Evolutionary conservation across 2,888 invertebrate species (phyloP).

Genomic region (Hetaerina titia): DNA sequence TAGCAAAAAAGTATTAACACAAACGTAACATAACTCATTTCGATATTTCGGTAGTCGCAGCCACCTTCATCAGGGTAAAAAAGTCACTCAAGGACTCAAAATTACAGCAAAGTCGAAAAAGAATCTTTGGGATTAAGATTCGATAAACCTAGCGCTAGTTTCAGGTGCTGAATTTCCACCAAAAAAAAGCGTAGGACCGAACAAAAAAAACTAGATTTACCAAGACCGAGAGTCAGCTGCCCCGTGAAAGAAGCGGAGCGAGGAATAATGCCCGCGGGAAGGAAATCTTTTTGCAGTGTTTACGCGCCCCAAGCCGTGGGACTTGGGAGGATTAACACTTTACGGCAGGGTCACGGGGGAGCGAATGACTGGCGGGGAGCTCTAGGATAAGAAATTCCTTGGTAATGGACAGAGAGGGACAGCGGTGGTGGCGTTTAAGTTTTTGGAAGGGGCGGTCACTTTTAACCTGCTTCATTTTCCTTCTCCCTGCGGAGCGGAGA

Average conservation of each 20-base stretch:
- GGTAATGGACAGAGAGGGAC: background rate
- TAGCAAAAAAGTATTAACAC: too few relatives aligned
- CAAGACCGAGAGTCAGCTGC: background rate
- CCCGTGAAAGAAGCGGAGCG: background rate
- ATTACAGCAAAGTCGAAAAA: too few relatives aligned
- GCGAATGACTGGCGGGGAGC: background rate
- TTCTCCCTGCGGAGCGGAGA: background rate
- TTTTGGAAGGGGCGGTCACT: too few relatives aligned
- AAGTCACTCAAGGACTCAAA: too few relatives aligned
- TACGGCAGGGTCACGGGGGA: background rate
- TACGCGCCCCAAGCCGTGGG: background rate
- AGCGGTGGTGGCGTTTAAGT: background rate
- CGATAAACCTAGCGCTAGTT: too few relatives aligned
- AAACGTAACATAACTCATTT: too few relatives aligned
- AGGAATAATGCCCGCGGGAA: background rate
- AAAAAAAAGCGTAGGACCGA: background rate
- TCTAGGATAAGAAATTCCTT: background rate
- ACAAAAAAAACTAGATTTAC: background rate
- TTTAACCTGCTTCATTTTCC: background rate
- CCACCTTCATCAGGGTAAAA: too few relatives aligned
- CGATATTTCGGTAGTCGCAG: too few relatives aligned
- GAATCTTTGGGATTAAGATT: too few relatives aligned
- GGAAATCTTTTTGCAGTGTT: background rate
- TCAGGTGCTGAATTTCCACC: too few relatives aligned
- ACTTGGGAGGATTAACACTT: background rate